Base-by-base conservation (phyloP, 1,140 invertebrate genomes). In the Melanaphis sacchari region DNA sequence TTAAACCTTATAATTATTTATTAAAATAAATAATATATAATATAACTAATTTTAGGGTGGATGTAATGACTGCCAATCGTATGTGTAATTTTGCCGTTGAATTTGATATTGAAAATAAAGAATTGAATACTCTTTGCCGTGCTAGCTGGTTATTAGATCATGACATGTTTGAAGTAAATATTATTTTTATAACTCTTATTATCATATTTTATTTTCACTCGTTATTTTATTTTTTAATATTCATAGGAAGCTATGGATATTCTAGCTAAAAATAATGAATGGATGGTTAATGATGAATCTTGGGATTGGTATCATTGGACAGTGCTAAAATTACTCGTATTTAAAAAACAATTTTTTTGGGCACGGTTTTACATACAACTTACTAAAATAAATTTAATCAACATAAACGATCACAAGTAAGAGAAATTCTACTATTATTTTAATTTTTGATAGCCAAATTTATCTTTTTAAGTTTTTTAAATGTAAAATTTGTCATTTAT, bases 141-240 rank as follows among this genome's bases (percentile, higher is more conserved):
- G 84, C 90, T 36, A 88, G 91, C 41, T 94, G 93, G 93, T 84
- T 94, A 36, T 41, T 94, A 24, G 93, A 94, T 93, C 93, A 94
- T 41, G 93, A 94, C 36, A 94, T 92, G 91, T 94, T 94, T 81
- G 93, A 93, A 52, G 93, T 94, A 88, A 81, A 38, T 91, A 22
- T 54, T 90, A 59, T 36, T 40, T 8, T 38, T 87, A 22, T 54
- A 84, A 38, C n/a, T 40, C 24, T 38, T 11, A 24, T 52, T 93
- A 26, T 43, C 4, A 40, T 89, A 41, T 59, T 41, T 41, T 41
- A 31, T 41, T 90, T 41, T 66, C 21, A 36, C 8, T 9, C 22
- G n/a, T 90, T 21, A 41, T 90, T 59, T 41, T 59, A 90, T 41
- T 66, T 49, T 31, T 43, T 31, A 15, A 36, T 89, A 36, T 38